Percentiles rank a stretch among this genome's conserved stretches.
These are phyloP conservation scores for Adelognathus sp. DNA, from an alignment of 2,888 invertebrate species.

Conservation along the genomic window DNA sequence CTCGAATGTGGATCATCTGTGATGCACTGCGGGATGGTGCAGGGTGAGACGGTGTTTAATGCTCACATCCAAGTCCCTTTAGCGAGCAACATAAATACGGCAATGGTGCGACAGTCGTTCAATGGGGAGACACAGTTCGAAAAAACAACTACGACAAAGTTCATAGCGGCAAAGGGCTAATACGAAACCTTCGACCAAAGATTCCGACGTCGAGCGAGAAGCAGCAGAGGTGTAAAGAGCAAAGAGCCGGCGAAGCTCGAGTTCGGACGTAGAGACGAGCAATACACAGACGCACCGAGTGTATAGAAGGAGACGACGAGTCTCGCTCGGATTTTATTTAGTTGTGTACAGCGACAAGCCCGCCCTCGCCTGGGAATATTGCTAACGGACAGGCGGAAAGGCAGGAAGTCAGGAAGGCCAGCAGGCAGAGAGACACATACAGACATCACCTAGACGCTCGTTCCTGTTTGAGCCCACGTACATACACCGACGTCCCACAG, in stretches of 20 bases:
- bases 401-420: slow-evolving; percentile 34
- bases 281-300: background rate
- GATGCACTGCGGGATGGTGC: background rate
- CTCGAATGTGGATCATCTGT: background rate
- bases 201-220: background rate
- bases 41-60: background rate
- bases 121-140: background rate
- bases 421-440: slow-evolving; percentile 24
- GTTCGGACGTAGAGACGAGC: background rate
- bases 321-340: slow-evolving; percentile 50
- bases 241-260: slow-evolving; percentile 14
- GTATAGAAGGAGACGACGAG: slow-evolving; percentile 24
- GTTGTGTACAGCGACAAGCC: slow-evolving; percentile 14
- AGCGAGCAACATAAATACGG: background rate
- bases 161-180: background rate
- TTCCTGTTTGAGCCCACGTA: slow-evolving; percentile 27
- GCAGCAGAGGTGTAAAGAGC: slow-evolving; percentile 15
- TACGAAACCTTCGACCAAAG: slow-evolving; percentile 18
- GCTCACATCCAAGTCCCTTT: background rate
- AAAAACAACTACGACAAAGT: background rate
- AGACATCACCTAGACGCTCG: slow-evolving; percentile 18
- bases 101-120: background rate
- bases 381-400: slow-evolving; percentile 46
- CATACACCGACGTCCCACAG: slow-evolving; percentile 23
- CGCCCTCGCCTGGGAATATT: slow-evolving; percentile 54